Conservation (phyloP, 2,888 invertebrate genomes). For the Agonopterix alstromeriana region DNA sequence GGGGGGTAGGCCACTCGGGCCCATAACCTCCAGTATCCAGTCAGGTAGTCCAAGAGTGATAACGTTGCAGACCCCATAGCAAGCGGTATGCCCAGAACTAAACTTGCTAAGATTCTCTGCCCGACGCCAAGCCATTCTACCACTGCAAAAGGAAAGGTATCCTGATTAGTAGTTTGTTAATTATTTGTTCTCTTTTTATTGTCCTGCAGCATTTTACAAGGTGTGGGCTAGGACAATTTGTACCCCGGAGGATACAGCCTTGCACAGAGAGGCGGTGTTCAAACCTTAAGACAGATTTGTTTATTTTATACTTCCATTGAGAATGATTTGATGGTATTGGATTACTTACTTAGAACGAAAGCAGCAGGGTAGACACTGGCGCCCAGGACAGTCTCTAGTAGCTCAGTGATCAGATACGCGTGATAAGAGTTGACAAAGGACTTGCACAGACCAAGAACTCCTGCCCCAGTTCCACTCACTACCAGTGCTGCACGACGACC, state of each 20-base stretch:
- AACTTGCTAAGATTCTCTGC: constrained; percentile 82
- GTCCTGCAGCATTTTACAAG: no score
- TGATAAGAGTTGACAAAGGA: constrained; percentile 73
- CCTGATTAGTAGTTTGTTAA: background rate
- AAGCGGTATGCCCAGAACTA: constrained; percentile 82
- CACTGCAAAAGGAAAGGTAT: constrained; percentile 57
- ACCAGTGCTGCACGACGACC: constrained; percentile 80
- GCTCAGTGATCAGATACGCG: constrained; percentile 69
- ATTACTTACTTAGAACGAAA: constrained; percentile 75
- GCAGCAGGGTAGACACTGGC: constrained; percentile 77
- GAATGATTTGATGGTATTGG: no score
- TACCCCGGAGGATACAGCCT: no score
- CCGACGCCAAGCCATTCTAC: constrained; percentile 87
- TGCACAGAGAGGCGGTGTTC: no score
- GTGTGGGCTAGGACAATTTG: no score
- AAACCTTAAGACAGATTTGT: no score
- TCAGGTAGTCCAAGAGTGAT: constrained; percentile 81
- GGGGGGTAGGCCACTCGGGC: constrained; percentile 83
- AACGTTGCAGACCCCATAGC: constrained; percentile 82
- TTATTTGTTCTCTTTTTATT: no score
- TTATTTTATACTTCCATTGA: no score
- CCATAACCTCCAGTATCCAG: constrained; percentile 82
- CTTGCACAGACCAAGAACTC: constrained; percentile 70
- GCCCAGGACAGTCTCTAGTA: constrained; percentile 73
- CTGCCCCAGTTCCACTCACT: constrained; percentile 63